Conservation (phyloP, 2,113 vertebrate species). For the Echinops telfairi region DNA sequence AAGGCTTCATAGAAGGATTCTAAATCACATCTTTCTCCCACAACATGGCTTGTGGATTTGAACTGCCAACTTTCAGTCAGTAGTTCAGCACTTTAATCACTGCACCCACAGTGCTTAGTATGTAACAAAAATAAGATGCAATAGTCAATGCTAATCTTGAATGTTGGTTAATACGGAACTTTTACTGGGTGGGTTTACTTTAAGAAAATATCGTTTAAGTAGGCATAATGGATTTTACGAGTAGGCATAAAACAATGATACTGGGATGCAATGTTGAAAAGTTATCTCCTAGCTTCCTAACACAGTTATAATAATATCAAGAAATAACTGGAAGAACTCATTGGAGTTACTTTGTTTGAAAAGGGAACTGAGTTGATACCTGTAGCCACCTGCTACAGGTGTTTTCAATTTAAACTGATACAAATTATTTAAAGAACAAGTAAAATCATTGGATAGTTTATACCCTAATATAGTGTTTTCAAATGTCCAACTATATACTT, state of each 20-base stretch:
- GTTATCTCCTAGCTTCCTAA: not conserved
- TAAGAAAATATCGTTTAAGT: not conserved
- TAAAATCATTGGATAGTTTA: constrained; percentile 28
- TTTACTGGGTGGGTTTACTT: not conserved
- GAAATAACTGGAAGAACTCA: constrained; percentile 32
- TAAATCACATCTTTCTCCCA: not conserved
- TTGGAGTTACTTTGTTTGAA: constrained; percentile 41
- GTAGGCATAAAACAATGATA: not conserved
- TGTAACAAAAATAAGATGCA: not conserved
- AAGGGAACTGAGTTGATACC: constrained; percentile 22
- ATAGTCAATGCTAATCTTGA: not conserved
- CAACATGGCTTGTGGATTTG: not conserved
- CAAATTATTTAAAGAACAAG: constrained; percentile 37
- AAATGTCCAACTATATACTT: constrained; percentile 13
- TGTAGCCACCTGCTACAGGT: not conserved
- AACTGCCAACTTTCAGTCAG: not conserved
- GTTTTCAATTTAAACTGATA: constrained; percentile 22
- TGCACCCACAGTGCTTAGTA: not conserved
- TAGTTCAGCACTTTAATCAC: not conserved
- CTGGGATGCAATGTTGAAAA: not conserved
- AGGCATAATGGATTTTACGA: not conserved
- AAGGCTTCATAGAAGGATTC: too few relatives aligned
- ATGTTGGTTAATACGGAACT: constrained; percentile 2
- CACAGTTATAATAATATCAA: constrained; percentile 40
- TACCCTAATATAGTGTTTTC: constrained; percentile 43